These are phyloP conservation scores for Ethmia dodecea DNA, from an alignment of 2,888 invertebrate genomes.

Conservation along the genomic window DNA sequence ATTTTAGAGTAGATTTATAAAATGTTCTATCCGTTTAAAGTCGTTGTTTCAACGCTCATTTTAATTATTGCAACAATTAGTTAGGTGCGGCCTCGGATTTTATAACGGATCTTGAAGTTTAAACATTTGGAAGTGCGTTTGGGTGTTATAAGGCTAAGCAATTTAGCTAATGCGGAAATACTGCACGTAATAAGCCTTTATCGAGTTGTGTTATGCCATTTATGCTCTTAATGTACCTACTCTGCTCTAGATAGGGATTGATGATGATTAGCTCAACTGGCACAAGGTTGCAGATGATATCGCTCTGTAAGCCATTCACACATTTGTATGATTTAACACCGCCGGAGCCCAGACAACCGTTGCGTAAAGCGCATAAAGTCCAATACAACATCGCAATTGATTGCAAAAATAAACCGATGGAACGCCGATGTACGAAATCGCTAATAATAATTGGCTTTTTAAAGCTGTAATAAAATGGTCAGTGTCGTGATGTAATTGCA, in stretches of 20 bases:
- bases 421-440: slow-evolving; percentile 16
- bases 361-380: slow-evolving; percentile 13
- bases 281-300: slow-evolving; percentile 35
- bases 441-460: slow-evolving; percentile 15
- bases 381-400: slow-evolving; percentile 16
- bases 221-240: neutral
- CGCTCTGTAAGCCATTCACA: slow-evolving; percentile 18
- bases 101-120: too few relatives aligned
- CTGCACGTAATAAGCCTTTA: neutral
- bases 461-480: slow-evolving; percentile 5
- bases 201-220: neutral
- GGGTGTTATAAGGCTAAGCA: too few relatives aligned
- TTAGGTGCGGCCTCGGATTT: too few relatives aligned
- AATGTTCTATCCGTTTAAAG: too few relatives aligned
- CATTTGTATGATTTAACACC: slow-evolving; percentile 25
- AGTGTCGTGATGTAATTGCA: slow-evolving; percentile 16
- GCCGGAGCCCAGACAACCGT: slow-evolving; percentile 14
- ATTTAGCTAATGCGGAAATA: slow-evolving; percentile 4
- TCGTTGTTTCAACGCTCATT: too few relatives aligned
- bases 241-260: slow-evolving; percentile 11
- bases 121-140: too few relatives aligned
- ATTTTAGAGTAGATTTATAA: too few relatives aligned
- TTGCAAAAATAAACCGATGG: slow-evolving; percentile 22
- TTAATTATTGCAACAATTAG: too few relatives aligned
- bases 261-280: slow-evolving; percentile 22